These are phyloP conservation scores for Pogonocichla stellata DNA, from an alignment of 2,113 vertebrate species.

Conservation along the genomic window DNA sequence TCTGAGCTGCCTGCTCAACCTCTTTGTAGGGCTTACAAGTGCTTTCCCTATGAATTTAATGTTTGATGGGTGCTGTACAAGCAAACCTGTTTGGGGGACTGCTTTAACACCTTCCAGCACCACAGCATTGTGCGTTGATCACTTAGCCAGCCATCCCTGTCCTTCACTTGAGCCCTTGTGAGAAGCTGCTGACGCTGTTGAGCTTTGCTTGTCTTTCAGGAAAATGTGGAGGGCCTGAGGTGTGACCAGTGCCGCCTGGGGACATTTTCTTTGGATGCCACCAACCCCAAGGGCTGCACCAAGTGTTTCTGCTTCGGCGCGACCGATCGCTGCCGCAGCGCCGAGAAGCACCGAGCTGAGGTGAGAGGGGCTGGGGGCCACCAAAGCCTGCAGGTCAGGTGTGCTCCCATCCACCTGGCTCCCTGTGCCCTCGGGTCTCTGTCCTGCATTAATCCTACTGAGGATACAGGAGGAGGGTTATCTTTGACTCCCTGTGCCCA, in stretches of 20 bases:
- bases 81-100: not conserved
- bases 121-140: not conserved
- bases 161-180: not conserved
- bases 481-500: not conserved
- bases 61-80: not conserved
- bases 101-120: not conserved
- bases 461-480: not conserved
- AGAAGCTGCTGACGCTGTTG: not conserved
- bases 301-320: conserved; percentile 98
- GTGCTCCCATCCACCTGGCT: not conserved
- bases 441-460: not conserved
- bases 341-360: conserved; percentile 79
- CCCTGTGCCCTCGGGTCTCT: not conserved
- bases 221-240: conserved; percentile 87
- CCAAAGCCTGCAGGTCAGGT: not conserved
- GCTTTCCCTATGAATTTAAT: not conserved
- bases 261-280: conserved; percentile 89
- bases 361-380: conserved; percentile 51
- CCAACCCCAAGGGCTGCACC: conserved; percentile 95
- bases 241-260: conserved; percentile 93
- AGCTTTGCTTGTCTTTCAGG: conserved; percentile 72
- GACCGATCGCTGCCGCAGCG: conserved; percentile 88
- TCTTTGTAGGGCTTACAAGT: not conserved
- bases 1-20: not conserved
- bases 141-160: rapidly evolving